A percentile compares a stretch with the other conserved stretches of the same genome.
Conservation (phyloP, 2,113 vertebrate species). For the Dolichallabes microphthalmus region DNA sequence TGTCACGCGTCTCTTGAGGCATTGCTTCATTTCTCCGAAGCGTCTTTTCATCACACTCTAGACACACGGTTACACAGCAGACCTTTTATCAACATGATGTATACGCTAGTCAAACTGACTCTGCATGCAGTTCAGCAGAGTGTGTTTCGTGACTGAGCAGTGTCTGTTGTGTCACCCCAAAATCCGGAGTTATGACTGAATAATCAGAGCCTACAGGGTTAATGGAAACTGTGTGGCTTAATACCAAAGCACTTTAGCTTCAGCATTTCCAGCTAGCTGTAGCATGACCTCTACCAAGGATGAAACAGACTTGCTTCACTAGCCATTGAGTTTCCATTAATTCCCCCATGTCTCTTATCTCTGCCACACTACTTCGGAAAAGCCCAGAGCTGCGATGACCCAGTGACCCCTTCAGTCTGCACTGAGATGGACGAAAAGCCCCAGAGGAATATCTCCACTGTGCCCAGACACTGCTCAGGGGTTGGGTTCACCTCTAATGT, state of each 20-base stretch:
- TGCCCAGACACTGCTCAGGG: constrained; percentile 1
- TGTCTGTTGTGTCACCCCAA: neutral
- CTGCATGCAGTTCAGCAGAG: neutral
- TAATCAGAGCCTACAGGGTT: neutral
- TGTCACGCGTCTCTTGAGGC: constrained; percentile 23
- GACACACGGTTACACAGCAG: constrained; percentile 23
- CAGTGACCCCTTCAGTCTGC: constrained; percentile 10
- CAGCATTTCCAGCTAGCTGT: neutral
- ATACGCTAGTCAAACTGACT: constrained; percentile 34
- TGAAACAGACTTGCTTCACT: neutral
- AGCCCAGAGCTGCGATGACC: constrained; percentile 8
- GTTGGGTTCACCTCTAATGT: constrained; percentile 9
- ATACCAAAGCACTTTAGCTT: constrained; percentile 32
- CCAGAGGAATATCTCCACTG: neutral
- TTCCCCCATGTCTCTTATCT: constrained; percentile 21
- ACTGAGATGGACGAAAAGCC: neutral
- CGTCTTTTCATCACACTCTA: constrained; percentile 42
- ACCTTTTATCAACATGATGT: constrained; percentile 43
- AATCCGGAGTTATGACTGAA: constrained; percentile 3
- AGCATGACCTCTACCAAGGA: neutral
- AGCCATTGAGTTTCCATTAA: constrained; percentile 36
- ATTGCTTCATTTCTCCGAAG: constrained; percentile 37
- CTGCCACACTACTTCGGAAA: neutral
- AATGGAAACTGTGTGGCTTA: neutral
- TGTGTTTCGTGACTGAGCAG: constrained; percentile 21